Conservation (phyloP, 2,888 invertebrate genomes). For the Chrysomela aeneicollis region DNA sequence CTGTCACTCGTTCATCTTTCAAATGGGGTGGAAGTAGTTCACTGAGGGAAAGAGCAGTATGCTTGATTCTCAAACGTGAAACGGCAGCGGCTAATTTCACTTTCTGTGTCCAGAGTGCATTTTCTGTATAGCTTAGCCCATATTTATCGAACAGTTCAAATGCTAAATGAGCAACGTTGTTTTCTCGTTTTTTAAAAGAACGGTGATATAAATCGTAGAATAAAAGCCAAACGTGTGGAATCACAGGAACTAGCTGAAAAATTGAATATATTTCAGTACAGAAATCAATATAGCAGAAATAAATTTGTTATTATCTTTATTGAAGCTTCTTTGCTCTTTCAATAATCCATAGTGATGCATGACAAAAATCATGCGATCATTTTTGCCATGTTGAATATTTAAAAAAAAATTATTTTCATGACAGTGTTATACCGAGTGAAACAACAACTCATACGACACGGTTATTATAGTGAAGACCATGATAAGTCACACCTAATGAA, state of each 20-base stretch:
- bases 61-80: slow-evolving; percentile 74
- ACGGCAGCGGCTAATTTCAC: slow-evolving; percentile 79
- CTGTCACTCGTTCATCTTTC: slow-evolving; percentile 73
- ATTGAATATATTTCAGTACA: too few species aligned
- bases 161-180: slow-evolving; percentile 45
- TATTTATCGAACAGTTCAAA: slow-evolving; percentile 52
- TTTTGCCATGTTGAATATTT: too few species aligned
- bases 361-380: too few species aligned
- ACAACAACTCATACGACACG: too few species aligned
- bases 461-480: too few species aligned
- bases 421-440: too few species aligned
- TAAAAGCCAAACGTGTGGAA: slow-evolving; percentile 68
- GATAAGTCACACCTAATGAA: too few species aligned
- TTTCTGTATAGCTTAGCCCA: slow-evolving; percentile 66
- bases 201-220: slow-evolving; percentile 75
- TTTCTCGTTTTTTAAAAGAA: slow-evolving; percentile 62
- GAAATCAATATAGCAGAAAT: too few species aligned
- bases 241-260: slow-evolving; percentile 48
- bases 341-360: too few species aligned
- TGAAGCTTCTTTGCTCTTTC: too few species aligned
- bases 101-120: slow-evolving; percentile 70
- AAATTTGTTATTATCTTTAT: too few species aligned
- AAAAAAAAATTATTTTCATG: too few species aligned
- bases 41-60: slow-evolving; percentile 73
- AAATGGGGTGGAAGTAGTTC: slow-evolving; percentile 77